These are phyloP conservation scores for Drosophila sulfurigaster DNA, from an alignment of 1,140 invertebrate genomes.

Conservation along the genomic window DNA sequence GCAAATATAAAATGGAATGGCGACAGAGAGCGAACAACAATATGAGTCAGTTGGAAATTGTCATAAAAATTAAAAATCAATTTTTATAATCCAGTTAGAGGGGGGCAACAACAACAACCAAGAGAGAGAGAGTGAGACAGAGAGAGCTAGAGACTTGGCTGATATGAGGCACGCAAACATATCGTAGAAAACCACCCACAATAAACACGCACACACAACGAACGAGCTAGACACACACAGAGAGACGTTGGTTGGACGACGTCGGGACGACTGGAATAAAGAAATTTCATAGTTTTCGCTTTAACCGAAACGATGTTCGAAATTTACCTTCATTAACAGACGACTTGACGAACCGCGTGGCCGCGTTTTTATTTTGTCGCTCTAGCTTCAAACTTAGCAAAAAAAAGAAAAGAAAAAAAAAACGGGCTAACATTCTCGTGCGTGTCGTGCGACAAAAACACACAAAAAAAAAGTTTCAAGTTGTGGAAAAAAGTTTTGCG, in stretches of 20 bases:
- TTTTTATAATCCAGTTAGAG: conserved; percentile 84
- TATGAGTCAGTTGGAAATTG: conserved; percentile 76
- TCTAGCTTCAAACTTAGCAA: not conserved
- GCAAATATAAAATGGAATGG: conserved; percentile 54
- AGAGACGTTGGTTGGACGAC: conserved; percentile 39
- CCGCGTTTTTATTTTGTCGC: conserved; percentile 57
- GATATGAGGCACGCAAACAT: conserved; percentile 75
- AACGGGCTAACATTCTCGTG: not conserved
- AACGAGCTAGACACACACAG: conserved; percentile 30
- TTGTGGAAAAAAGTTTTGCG: conserved; percentile 5
- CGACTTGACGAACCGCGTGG: conserved; percentile 72
- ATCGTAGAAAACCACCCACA: conserved; percentile 49
- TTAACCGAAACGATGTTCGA: conserved; percentile 78
- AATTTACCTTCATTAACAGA: conserved; percentile 80
- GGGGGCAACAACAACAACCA: conserved; percentile 31
- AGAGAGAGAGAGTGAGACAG: not conserved
- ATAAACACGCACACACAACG: conserved; percentile 28
- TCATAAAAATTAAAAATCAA: conserved; percentile 85
- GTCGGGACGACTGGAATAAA: conserved; percentile 69
- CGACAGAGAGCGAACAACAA: conserved; percentile 14
- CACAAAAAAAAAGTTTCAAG: not conserved
- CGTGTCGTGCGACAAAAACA: conserved; percentile 9
- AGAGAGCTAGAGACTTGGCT: not conserved
- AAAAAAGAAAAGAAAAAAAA: not conserved
- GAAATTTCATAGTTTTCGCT: conserved; percentile 82